Evolutionary conservation across 2,888 invertebrate genomes (phyloP).

Genomic region (Hecatera dysodea): DNA sequence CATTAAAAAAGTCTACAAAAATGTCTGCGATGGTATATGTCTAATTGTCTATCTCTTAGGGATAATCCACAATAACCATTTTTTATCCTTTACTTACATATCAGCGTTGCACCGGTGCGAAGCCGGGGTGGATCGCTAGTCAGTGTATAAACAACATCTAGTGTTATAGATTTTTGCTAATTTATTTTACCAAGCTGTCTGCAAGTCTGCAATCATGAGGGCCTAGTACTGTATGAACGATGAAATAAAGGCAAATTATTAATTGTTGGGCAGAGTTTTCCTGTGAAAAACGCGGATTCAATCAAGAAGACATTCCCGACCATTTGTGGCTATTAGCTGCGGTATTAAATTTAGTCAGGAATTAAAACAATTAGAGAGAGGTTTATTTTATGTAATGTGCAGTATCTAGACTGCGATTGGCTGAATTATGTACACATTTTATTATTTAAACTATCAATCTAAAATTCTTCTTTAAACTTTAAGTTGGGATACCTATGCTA

Average conservation of each 20-base stretch:
- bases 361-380: neutral
- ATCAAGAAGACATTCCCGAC: neutral
- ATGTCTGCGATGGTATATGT: too few relatives aligned
- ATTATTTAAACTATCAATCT: too few relatives aligned
- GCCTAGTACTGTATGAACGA: slow-evolving; percentile 35
- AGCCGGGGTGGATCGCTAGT: too few relatives aligned
- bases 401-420: neutral
- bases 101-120: too few relatives aligned
- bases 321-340: neutral
- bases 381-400: too few relatives aligned
- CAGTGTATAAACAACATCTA: neutral
- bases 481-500: neutral
- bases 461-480: too few relatives aligned
- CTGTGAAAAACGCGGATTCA: neutral
- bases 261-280: neutral
- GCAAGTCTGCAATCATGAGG: slow-evolving; percentile 47
- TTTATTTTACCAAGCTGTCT: slow-evolving; percentile 7
- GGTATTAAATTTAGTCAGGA: neutral
- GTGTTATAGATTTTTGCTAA: neutral
- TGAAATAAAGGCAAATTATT: slow-evolving; percentile 6
- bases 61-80: too few relatives aligned
- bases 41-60: too few relatives aligned
- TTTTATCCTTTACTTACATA: too few relatives aligned
- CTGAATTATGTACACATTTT: neutral
- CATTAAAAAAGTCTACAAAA: too few relatives aligned